phyloP scores from a whole-genome alignment of 1,140 invertebrate genomes.

The Thaumatotibia leucotreta region DNA sequence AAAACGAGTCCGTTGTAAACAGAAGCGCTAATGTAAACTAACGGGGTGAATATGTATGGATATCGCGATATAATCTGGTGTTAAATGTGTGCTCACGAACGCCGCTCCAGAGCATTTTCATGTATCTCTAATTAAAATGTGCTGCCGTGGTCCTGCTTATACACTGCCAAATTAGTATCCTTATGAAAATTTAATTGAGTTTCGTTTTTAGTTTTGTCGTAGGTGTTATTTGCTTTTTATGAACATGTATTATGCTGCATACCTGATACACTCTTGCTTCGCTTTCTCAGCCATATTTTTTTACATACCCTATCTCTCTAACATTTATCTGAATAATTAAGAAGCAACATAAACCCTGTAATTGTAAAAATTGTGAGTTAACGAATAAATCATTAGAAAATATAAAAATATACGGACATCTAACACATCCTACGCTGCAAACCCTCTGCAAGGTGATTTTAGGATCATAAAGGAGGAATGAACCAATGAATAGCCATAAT shows the following conservation, averaged over 20 bases:
- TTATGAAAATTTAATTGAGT: slow-evolving; percentile 58
- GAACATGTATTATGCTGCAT: not conserved
- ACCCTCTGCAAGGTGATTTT: too few relatives aligned
- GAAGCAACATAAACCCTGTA: too few relatives aligned
- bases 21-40: slow-evolving; percentile 37
- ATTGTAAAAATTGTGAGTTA: too few relatives aligned
- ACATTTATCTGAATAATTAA: too few relatives aligned
- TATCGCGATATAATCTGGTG: slow-evolving; percentile 59
- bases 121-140: slow-evolving; percentile 75
- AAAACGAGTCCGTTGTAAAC: slow-evolving; percentile 17
- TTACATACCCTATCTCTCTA: too few relatives aligned
- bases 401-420: too few relatives aligned
- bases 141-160: slow-evolving; percentile 57
- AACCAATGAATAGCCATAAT: too few relatives aligned
- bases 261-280: not conserved
- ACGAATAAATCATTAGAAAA: too few relatives aligned
- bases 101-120: slow-evolving; percentile 68
- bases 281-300: too few relatives aligned
- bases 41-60: slow-evolving; percentile 38
- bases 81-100: slow-evolving; percentile 43
- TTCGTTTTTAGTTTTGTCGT: not conserved
- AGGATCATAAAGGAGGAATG: too few relatives aligned
- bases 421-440: too few relatives aligned
- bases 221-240: not conserved
- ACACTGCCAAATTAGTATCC: slow-evolving; percentile 36